Evolutionary conservation across 2,888 invertebrate species (phyloP), one percentile per base, ranked within the genome.

Genomic region (Bursaphelenchus okinawaensis): DNA sequence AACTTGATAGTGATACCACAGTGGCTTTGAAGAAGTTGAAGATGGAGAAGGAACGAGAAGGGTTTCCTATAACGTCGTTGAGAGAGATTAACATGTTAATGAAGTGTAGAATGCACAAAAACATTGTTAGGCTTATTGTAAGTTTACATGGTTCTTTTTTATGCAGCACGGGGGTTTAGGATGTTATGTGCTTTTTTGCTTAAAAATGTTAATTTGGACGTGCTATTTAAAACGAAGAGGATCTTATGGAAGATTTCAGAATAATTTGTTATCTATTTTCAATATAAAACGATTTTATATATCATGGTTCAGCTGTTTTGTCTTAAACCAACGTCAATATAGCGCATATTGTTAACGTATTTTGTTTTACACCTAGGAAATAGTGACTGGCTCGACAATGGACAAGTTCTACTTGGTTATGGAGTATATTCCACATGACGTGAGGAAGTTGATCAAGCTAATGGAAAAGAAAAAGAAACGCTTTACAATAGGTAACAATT

Each of bases 11-110:
- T 65, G 83, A 92, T 75, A 94, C 96, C 87, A 93, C 96, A 75
- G 98, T 98, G 16, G 98, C 98, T 22, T 86, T 99, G 63, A 98
- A 99, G 84, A 88, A 94, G 65, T 87, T 99, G 20, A 98, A 98
- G 87, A 98, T 98, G 96, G 98, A 99, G 84, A 94, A 95, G 82
- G 98, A 98, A 84, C 95, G 94, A 81, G 96, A 98, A 85, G 98
- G 98, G 60, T 99, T 98, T 83, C 98, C 98, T 0, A 96, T 99
- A 62, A 99, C 98, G 2, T 95, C 95, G 24, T 85, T 99, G 66
- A 87, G 98, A 72, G 98, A 99, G 87, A 95, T 99, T 78, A 98
- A 95, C 85, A 98, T 96, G 12, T 85, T 98, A 63, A 87, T 98
- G 27, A 94, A 94, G 87, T 91, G 92, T 52, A 76, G 79, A 29